Base-by-base conservation (phyloP, 37 sponge, comb jelly and placozoan genomes). In the Dysidea cf. avara region DNA sequence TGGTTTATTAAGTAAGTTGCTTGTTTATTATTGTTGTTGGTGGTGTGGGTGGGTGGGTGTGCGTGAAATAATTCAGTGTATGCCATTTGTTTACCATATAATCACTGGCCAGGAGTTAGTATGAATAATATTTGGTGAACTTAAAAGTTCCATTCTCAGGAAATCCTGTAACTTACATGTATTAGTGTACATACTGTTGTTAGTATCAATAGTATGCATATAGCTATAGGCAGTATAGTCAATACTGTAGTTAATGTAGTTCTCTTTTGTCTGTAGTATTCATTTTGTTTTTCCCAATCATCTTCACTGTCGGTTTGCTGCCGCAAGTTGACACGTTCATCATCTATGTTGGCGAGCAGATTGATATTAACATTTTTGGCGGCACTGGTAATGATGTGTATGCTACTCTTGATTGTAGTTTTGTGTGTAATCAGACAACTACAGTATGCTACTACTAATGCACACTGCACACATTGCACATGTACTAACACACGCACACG, bases 301-400 rank as follows among this genome's bases (percentile, higher is more conserved):
- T 92, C 55, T 92, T 86, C 72, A 71, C 76, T 9, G 47, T 86
- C 13, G 95, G 95, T 0, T 75, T 83, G 61, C 77, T 95, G 57
- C 90, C 95, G 2, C 95, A 95, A 53, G 78, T 81, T 18, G 81
- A 84, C 80, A 95, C 95, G 36, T 95, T 95, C 71, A 63, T 87
- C 61, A 90, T 90, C 70, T 83, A 80, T 73, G 22, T 90, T 40
- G 21, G 60, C 31, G 95, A 95, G 69, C 90, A 95, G 85, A 71
- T 95, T 25, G 95, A 95, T 46, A 95, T 95, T 64, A 76, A 89
- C 76, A 34, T 90, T 3, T 95, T 95, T 72, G 95, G 95, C 18
- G 95, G 95, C 28, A 92, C 92, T 43, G 87, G 81, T 79, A 58
- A 56, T 43, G 46, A 43, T 43, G 9, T 43, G 46, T 43, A 12